phyloP scores from a whole-genome alignment of 2,797 vertebrate genomes.

The Linurgus olivaceus region DNA sequence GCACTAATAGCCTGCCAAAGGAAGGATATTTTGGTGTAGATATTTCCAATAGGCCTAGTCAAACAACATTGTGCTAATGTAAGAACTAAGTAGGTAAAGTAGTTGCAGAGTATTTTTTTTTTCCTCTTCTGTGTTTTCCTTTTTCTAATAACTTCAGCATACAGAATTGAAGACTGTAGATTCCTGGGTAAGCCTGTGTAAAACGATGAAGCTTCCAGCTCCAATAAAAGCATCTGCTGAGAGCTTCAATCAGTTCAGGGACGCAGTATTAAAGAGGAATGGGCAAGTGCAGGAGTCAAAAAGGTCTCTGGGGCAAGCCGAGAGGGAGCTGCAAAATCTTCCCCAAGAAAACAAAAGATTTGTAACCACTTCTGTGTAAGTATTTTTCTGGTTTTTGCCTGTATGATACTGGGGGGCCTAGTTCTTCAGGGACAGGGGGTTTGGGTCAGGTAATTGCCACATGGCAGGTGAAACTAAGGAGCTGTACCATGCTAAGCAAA shows the following conservation, averaged over 20 bases:
- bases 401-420: background rate
- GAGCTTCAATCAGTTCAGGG: slow-evolving; percentile 87
- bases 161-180: slow-evolving; percentile 81
- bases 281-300: slow-evolving; percentile 72
- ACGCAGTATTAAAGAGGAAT: slow-evolving; percentile 83
- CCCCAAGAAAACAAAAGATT: slow-evolving; percentile 77
- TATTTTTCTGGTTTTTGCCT: background rate
- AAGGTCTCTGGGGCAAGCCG: slow-evolving; percentile 62
- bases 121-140: background rate
- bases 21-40: background rate
- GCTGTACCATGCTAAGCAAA: background rate
- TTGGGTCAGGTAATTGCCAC: background rate
- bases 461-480: background rate
- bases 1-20: background rate
- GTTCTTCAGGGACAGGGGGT: background rate
- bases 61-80: background rate
- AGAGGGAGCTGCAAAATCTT: slow-evolving; percentile 45
- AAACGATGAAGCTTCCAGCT: slow-evolving; percentile 66
- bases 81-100: background rate
- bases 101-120: background rate
- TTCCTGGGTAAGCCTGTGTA: slow-evolving; percentile 87
- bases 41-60: background rate
- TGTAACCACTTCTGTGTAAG: background rate
- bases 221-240: slow-evolving; percentile 84
- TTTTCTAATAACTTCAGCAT: slow-evolving; percentile 74